Base-by-base conservation (phyloP, 2,113 vertebrate genomes). In the Pseudorectes ferrugineus region DNA sequence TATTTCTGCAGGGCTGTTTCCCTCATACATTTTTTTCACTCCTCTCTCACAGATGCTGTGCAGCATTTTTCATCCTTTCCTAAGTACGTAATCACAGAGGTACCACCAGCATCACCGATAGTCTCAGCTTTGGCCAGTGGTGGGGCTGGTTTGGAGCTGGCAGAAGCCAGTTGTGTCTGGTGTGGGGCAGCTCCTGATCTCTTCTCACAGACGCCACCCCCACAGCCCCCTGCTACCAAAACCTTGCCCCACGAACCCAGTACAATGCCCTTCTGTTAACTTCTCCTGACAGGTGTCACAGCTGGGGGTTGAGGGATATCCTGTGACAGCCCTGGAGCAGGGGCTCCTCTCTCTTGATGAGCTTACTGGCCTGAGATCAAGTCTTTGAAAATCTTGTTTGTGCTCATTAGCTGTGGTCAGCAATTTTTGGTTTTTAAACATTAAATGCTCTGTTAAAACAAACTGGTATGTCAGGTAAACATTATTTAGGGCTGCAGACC, bases 371-470 rank as follows among this genome's bases (percentile, higher is more conserved):
- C 48, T 55, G 48, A 70, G 25, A 68, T 7, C 40, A 48, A 55
- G 22, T 18, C 33, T 80, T 45, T 0, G 1, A 61, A 91, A 67
- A 45, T 46, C 31, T 48, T 28, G 6, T 75, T 75, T 59, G n/a
- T 63, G 54, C 36, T 76, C 59, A 85, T 43, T 49, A 74, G 45
- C 36, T 49, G 22, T 40, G 48, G 74, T 26, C 18, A 85, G 45
- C 66, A 57, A 46, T 40, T 90, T 88, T 84, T 62, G 5, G 0
- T 33, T 84, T 85, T 87, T 81, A 91, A 94, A 81, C 46, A 85
- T 89, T 94, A 94, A 95, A 82, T 20, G 48, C 31, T 81, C 51
- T 35, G 66, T 70, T 96, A 91, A 87, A 94, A 89, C 18, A 82
- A 81, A 78, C 28, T 52, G 25, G 61, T 54, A 35, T 36, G 35